Percentiles rank a stretch among this genome's conserved stretches.
Evolutionary conservation across 64 coral and sea anemone genomes (phyloP).

Genomic region (Pocillopora verrucosa): DNA sequence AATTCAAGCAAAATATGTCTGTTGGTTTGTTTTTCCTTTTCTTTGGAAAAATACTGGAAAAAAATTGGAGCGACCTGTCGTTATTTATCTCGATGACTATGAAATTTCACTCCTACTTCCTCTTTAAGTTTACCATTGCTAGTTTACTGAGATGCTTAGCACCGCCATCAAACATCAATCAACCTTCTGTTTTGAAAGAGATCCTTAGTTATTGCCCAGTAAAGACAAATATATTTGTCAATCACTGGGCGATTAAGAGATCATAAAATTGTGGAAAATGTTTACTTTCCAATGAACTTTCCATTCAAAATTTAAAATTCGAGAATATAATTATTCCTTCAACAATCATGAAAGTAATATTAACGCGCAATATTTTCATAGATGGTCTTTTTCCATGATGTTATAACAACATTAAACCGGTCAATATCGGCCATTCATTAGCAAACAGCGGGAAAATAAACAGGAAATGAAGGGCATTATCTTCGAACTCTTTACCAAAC

Average conservation of each 20-base stretch:
- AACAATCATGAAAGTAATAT: not conserved
- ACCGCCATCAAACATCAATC: not conserved
- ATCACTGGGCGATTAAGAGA: not conserved
- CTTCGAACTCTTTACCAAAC: too few species aligned
- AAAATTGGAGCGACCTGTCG: not conserved
- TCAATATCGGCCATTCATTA: not conserved
- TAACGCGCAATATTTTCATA: not conserved
- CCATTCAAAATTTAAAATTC: not conserved
- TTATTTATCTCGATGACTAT: not conserved
- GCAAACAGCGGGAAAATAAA: not conserved
- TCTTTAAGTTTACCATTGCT: not conserved
- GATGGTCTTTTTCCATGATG: not conserved
- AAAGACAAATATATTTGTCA: constrained; percentile 7
- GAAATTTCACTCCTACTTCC: not conserved
- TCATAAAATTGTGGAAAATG: not conserved
- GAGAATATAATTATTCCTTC: not conserved
- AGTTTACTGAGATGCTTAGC: not conserved
- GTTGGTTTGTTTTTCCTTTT: not conserved
- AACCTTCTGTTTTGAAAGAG: not conserved
- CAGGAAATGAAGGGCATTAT: not conserved
- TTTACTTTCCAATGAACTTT: not conserved
- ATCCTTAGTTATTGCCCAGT: not conserved
- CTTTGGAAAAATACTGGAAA: not conserved
- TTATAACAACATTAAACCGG: not conserved
- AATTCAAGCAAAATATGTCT: not conserved